Evolutionary conservation across 2,113 vertebrate genomes (phyloP).

Genomic region (Mus musculus): DNA sequence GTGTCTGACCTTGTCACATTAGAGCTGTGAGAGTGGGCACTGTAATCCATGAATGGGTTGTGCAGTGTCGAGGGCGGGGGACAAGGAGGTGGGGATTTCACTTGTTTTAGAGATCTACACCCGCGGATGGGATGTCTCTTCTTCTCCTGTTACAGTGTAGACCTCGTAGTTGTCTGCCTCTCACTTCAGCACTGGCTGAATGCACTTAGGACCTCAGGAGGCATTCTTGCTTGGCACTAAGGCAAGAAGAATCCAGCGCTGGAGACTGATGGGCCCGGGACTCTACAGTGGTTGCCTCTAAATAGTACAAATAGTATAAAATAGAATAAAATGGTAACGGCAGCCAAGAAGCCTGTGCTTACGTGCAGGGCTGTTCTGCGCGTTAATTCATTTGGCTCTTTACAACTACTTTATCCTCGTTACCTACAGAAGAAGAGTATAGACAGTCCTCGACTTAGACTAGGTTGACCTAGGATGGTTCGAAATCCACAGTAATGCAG

Average conservation of each 20-base stretch:
- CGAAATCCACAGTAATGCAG: not conserved
- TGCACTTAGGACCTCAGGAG: conserved; percentile 37
- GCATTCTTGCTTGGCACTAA: not conserved
- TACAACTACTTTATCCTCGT: not conserved
- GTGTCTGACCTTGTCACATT: not conserved
- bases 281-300: not conserved
- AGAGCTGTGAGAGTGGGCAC: not conserved
- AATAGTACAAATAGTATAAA: too few species aligned
- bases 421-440: not conserved
- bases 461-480: not conserved
- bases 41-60: not conserved
- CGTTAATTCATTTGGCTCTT: conserved; percentile 18
- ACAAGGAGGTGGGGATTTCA: not conserved
- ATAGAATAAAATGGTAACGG: not conserved
- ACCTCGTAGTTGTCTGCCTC: not conserved
- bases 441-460: not conserved
- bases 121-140: not conserved
- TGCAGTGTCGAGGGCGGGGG: not conserved
- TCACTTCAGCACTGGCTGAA: not conserved
- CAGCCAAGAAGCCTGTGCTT: not conserved
- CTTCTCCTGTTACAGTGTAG: not conserved
- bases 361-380: not conserved
- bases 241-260: conserved; percentile 19
- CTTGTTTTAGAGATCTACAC: conserved; percentile 24
- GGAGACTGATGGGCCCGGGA: not conserved